These are phyloP conservation scores for Eulemur rufifrons DNA, from an alignment of 2,113 vertebrate species.

Conservation along the genomic window DNA sequence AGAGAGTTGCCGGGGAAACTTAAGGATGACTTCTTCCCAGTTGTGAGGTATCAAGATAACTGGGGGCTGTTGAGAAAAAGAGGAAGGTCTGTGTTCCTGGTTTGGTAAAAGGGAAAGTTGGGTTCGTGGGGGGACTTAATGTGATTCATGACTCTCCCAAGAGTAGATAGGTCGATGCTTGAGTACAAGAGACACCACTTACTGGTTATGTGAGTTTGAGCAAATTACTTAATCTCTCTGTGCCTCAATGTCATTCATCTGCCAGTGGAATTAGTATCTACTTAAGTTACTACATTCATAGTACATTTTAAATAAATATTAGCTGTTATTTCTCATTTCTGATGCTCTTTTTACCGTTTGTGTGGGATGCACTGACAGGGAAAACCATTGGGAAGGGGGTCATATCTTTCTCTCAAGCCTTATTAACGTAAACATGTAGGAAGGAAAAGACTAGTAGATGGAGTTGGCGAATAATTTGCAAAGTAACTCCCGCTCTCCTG, in stretches of 20 bases:
- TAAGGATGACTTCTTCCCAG: neutral
- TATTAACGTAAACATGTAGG: neutral
- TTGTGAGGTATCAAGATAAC: neutral
- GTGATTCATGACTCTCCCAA: neutral
- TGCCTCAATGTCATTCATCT: neutral
- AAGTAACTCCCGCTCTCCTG: neutral
- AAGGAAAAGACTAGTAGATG: neutral
- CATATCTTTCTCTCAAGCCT: neutral
- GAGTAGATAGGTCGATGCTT: neutral
- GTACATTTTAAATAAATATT: neutral
- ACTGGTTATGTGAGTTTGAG: neutral
- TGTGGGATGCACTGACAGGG: neutral
- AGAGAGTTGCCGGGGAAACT: neutral
- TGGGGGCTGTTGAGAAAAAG: neutral
- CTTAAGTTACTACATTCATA: neutral
- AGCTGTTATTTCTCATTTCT: neutral
- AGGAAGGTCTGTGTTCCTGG: neutral
- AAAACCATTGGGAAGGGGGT: neutral
- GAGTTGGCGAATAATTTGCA: neutral
- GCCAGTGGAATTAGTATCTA: neutral
- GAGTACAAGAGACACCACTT: neutral
- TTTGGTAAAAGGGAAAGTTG: neutral
- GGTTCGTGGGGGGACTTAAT: neutral
- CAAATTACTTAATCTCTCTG: neutral
- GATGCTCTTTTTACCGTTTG: neutral